Percentiles rank a stretch among this genome's conserved stretches.
phyloP scores from a whole-genome alignment of 2,113 vertebrate genomes.

The Equus quagga region DNA sequence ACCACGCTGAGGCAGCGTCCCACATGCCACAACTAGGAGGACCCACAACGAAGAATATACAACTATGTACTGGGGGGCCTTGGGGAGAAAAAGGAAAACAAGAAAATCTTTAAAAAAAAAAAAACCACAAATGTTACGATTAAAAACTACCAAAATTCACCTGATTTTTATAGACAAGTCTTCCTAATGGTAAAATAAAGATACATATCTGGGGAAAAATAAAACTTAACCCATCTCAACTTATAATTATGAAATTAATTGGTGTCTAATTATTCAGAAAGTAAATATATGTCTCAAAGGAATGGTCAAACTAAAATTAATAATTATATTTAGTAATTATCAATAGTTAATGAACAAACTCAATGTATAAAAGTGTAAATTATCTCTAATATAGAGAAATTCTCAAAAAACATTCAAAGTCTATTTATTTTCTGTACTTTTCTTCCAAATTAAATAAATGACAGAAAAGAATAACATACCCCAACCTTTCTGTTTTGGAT shows the following conservation, averaged over 20 bases:
- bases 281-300: conserved; percentile 39
- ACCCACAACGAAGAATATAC: too few species aligned
- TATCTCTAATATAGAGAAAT: conserved; percentile 24
- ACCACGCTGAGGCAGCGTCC: too few species aligned
- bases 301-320: neutral
- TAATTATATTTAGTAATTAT: conserved; percentile 48
- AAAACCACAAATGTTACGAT: too few species aligned
- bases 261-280: conserved; percentile 6
- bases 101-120: too few species aligned
- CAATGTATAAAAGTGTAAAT: neutral
- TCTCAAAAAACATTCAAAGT: conserved; percentile 52
- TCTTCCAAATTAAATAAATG: conserved; percentile 65
- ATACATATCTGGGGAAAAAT: neutral
- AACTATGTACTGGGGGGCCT: too few species aligned
- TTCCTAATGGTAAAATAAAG: conserved; percentile 43
- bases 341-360: conserved; percentile 44
- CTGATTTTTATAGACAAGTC: conserved; percentile 1
- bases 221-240: neutral
- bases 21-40: too few species aligned
- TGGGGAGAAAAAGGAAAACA: too few species aligned
- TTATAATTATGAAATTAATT: conserved; percentile 33
- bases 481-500: conserved; percentile 87
- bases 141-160: conserved; percentile 47
- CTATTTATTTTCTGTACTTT: conserved; percentile 43
- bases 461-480: conserved; percentile 64